Evolutionary conservation across 2,797 vertebrate genomes (phyloP), one percentile per base, ranked within the genome.

Genomic region (Macroramphosus scolopax): DNA sequence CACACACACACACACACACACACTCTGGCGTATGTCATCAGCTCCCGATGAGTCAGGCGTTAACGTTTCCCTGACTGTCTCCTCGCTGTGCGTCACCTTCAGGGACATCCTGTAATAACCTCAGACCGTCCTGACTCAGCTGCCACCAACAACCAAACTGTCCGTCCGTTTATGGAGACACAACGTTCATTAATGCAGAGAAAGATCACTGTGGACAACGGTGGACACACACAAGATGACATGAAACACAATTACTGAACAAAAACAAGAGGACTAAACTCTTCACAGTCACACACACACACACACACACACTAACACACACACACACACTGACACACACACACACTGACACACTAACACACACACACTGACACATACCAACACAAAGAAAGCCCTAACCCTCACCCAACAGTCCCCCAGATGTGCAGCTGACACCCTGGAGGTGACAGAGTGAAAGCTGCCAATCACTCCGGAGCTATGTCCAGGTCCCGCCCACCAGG

Each of bases 11-110:
- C 58, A 49, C 50, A 42, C 9, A 32, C n/a, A n/a, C n/a, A n/a
- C n/a, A n/a, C n/a, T n/a, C n/a, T n/a, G n/a, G n/a, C n/a, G n/a
- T n/a, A n/a, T n/a, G n/a, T n/a, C n/a, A n/a, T n/a, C n/a, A n/a
- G n/a, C n/a, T n/a, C n/a, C n/a, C n/a, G 63, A 64, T 68, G 68
- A 80, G 45, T 78, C 71, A 74, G 72, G 63, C 71, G 38, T 75
- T 68, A 72, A 74, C 75, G 22, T 81, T 68, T 74, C 56, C 58
- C 55, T 41, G 54, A 80, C 63, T 61, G 61, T 77, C 52, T 79
- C 71, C 69, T 67, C 71, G 65, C 75, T 68, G 63, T 71, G 72
- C 79, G 52, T 81, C 76, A 79, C 75, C 61, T 65, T 69, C 63
- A 34, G 60, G n/a, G n/a, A n/a, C n/a, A n/a, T n/a, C n/a, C n/a